These are phyloP conservation scores for Anthopleura xanthogrammica DNA, from an alignment of 92 coral and sea anemone species.

Conservation along the genomic window DNA sequence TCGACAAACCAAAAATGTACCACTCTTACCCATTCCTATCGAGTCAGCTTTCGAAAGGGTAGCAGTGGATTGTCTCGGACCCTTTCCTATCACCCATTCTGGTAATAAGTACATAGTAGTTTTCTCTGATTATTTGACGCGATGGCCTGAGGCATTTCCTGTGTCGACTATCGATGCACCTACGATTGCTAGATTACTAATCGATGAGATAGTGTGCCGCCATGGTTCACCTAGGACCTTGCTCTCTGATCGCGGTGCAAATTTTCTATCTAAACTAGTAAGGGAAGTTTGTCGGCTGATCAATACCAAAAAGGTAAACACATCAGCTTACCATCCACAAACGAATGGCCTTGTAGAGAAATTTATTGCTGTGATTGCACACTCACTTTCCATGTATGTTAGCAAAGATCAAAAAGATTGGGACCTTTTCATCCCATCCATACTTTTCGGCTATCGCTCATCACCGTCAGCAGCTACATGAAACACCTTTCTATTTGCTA, in stretches of 20 bases:
- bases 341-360: conserved; percentile 44
- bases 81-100: neutral
- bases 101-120: neutral
- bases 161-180: conserved; percentile 36
- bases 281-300: conserved; percentile 34
- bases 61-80: neutral
- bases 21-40: conserved; percentile 7
- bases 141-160: conserved; percentile 53
- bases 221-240: conserved; percentile 46
- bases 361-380: conserved; percentile 37
- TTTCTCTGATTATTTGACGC: neutral
- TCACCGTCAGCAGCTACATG: conserved; percentile 44
- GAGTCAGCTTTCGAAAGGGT: neutral
- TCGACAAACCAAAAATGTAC: neutral
- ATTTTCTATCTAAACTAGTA: conserved; percentile 30
- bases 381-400: conserved; percentile 45
- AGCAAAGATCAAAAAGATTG: conserved; percentile 45
- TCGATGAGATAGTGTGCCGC: conserved; percentile 33
- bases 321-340: conserved; percentile 64
- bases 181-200: conserved; percentile 27
- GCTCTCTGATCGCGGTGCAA: conserved; percentile 37
- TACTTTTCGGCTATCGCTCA: conserved; percentile 49
- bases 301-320: conserved; percentile 50
- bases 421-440: conserved; percentile 48
- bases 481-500: conserved; percentile 47